Conservation (phyloP, 2,113 vertebrate genomes). For the Acrocephalus arundinaceus region DNA sequence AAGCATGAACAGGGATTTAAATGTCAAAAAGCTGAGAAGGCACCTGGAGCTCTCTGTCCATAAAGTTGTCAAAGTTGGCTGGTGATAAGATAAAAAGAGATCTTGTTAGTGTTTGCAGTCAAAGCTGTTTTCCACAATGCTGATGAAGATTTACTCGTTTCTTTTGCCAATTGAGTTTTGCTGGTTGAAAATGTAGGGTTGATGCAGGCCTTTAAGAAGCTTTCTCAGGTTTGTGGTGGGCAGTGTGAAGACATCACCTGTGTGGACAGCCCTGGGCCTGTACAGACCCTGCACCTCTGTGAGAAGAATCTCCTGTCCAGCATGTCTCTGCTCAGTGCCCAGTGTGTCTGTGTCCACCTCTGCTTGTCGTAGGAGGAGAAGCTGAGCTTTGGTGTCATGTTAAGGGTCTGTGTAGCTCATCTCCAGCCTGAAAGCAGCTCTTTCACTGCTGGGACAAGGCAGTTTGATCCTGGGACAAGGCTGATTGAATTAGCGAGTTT, state of each 20-base stretch:
- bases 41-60: background rate
- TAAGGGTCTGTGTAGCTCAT: background rate
- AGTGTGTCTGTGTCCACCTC: background rate
- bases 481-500: background rate
- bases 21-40: background rate
- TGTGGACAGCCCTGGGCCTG: fast-evolving
- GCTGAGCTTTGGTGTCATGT: background rate
- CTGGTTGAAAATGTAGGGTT: background rate
- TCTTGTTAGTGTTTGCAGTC: background rate
- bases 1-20: background rate
- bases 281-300: background rate
- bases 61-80: background rate
- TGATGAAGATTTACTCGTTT: background rate
- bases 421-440: background rate
- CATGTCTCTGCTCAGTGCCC: fast-evolving
- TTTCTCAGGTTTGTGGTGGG: background rate
- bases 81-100: background rate
- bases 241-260: fast-evolving
- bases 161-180: background rate
- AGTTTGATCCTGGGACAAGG: background rate
- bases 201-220: background rate
- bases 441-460: background rate
- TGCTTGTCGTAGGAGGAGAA: fast-evolving
- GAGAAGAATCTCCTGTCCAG: background rate
- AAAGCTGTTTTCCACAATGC: background rate